phyloP scores from a whole-genome alignment of 2,888 invertebrate genomes.

The Scaptomyza cyrtandrae region DNA sequence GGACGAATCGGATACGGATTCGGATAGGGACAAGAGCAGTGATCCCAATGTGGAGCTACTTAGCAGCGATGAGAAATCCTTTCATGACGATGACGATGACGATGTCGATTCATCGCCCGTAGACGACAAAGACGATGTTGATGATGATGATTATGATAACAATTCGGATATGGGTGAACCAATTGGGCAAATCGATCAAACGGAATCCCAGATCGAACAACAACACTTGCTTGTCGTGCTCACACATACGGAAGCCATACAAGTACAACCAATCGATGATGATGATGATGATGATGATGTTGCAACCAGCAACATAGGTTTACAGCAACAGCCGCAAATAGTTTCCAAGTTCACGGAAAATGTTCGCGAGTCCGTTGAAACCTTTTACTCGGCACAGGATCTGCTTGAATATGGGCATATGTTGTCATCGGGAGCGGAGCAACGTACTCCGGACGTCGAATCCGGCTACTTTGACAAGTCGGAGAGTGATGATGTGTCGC shows the following conservation, averaged over 20 bases:
- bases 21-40: conserved; percentile 69
- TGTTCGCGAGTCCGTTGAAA: conserved; percentile 76
- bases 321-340: conserved; percentile 20
- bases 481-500: conserved; percentile 78
- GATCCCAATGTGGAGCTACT: conserved; percentile 70
- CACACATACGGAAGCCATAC: conserved; percentile 60
- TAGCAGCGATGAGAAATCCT: conserved; percentile 69
- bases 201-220: conserved; percentile 12
- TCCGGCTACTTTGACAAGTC: conserved; percentile 81
- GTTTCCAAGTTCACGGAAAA: conserved; percentile 45
- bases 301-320: conserved; percentile 9
- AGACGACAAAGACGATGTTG: conserved; percentile 2
- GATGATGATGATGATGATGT: conserved; percentile 40
- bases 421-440: conserved; percentile 58
- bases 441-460: conserved; percentile 77
- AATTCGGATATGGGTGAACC: conserved; percentile 21
- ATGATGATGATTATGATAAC: conserved; percentile 15
- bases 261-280: conserved; percentile 53
- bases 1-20: conserved; percentile 59
- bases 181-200: conserved; percentile 33
- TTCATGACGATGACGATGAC: conserved; percentile 65
- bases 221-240: conserved; percentile 29
- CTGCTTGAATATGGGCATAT: conserved; percentile 76
- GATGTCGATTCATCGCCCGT: conserved; percentile 42
- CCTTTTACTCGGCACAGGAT: conserved; percentile 79